Conservation (phyloP, 2,113 vertebrate species). For the Cyanocitta stelleri region DNA sequence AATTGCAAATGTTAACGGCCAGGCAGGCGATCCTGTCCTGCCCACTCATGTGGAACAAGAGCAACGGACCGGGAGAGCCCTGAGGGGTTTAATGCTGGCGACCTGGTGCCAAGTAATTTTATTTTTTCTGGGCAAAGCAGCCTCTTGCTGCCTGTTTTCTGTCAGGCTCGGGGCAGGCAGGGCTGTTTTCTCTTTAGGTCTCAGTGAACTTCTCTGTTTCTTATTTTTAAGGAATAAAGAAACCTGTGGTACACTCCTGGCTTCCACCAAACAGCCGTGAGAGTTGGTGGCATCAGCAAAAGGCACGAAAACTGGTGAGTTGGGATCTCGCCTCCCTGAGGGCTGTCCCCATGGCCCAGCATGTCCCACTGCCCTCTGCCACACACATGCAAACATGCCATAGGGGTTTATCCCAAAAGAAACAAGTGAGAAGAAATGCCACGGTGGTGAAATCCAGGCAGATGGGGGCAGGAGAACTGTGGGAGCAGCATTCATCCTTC, state of each 20-base stretch:
- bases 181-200: neutral
- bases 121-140: neutral
- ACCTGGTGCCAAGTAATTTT: neutral
- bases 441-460: fast-evolving
- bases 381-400: fast-evolving
- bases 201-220: neutral
- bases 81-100: fast-evolving
- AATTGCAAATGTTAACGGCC: neutral
- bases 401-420: neutral
- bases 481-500: fast-evolving
- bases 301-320: fast-evolving
- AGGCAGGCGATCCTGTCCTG: neutral
- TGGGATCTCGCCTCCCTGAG: neutral
- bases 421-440: fast-evolving
- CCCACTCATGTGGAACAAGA: neutral
- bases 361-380: fast-evolving
- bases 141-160: neutral
- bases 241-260: fast-evolving
- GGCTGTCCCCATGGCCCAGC: neutral
- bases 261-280: fast-evolving
- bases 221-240: neutral
- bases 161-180: neutral
- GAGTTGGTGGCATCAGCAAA: neutral
- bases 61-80: fast-evolving
- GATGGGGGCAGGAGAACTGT: fast-evolving